Base-by-base conservation (phyloP, 1,140 invertebrate genomes). In the Zeugodacus cucurbitae region DNA sequence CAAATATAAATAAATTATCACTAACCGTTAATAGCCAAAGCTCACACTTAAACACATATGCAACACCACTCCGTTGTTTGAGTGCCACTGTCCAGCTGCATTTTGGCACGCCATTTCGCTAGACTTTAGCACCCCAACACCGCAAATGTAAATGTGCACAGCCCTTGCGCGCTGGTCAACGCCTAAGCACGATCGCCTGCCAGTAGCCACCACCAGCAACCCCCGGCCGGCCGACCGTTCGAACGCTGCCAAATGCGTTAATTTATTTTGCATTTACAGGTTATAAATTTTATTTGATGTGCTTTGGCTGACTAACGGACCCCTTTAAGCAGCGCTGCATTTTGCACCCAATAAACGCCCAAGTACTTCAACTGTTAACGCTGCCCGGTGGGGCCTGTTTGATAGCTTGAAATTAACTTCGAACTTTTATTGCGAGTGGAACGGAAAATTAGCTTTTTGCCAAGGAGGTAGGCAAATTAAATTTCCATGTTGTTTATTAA, bases 211-310 rank as follows among this genome's bases (percentile, higher is more conserved):
- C 58, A 17, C n/a, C 58, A 22, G n/a, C 10, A 22, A 62, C 22
- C 58, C 58, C 32, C 10, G 10, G 32, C 67, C 22, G 34, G 22
- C 32, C 10, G 10, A 17, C 67, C 22, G 34, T 54, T 54, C 14
- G 48, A 54, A 17, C 17, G 48, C 48, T 54, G 48, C 48, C 41
- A 48, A 82, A 82, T 48, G 74, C 74, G 74, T 82, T 82, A 82
- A 82, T 82, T 82, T 48, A 82, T 82, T 82, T 82, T 48, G 74
- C 44, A 82, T 82, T 82, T 82, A 82, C 74, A 82, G 74, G 74
- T 82, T 82, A 82, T 82, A 82, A 82, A 82, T 82, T 82, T 48
- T 48, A 54, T 82, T 82, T 82, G 74, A 82, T 82, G 74, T 82
- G 26, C 74, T 82, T 82, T 48, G 26, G 26, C 41, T 48, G 41